Base-by-base conservation (phyloP, 2,113 vertebrate species). In the Orycteropus afer region DNA sequence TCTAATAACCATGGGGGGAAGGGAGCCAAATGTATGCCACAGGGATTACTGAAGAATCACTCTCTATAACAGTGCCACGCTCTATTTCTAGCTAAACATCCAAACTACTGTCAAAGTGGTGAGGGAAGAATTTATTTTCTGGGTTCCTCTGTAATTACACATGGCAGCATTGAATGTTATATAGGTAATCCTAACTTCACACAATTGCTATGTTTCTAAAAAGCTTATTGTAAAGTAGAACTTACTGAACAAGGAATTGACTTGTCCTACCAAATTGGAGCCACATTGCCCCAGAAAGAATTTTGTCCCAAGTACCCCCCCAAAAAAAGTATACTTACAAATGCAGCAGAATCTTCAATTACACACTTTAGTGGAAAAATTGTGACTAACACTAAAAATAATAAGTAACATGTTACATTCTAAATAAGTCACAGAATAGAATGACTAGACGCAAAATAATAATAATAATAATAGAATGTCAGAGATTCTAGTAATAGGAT, bases 31-130 rank as follows among this genome's bases (percentile, higher is more conserved):
- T 59, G 25, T 22, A 89, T 10, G 2, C 63, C 79, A 55, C 61
- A n/a, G 15, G 37, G 55, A 84, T 81, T 95, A 85, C 51, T 27
- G 5, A 93, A 87, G 83, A 91, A 84, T 67, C 42, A 45, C 22
- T 84, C 55, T 92, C 71, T 53, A 6, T 80, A 83, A 86, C 45
- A 81, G 45, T 3, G 32, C 11, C 53, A 93, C 55, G 49, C 61
- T 94, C 86, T 96, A 81, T 96, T 94, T 96, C 81, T 95, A 63
- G 78, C 77, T 63, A 80, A 90, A 74, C 73, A 93, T 12, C 76
- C 55, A 89, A 69, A 53, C 89, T 93, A 34, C 32, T 88, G 59
- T 69, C n/a, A 87, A 96, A 95, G 55, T 81, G 37, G 90, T 81
- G 42, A 29, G 10, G 51, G 45, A 84, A 95, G 32, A 89, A 91